phyloP scores from a whole-genome alignment of 92 coral and sea anemone species.

The Palythoa grandiflora region DNA sequence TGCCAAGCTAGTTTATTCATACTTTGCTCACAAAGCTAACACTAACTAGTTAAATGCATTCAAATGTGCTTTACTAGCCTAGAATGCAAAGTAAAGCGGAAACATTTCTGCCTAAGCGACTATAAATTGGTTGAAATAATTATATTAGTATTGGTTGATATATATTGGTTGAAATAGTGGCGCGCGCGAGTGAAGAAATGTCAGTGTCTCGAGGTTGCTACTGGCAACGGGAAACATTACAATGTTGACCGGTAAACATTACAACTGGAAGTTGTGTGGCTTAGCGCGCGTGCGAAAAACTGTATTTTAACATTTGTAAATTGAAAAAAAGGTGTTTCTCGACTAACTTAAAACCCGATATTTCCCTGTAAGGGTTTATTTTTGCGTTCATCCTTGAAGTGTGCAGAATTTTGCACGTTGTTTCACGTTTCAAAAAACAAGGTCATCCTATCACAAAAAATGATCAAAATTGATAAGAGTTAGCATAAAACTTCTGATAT shows the following conservation, averaged over 20 bases:
- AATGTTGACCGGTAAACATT: slow-evolving; percentile 3
- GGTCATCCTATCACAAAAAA: slow-evolving; percentile 3
- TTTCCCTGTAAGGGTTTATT: slow-evolving; percentile 3
- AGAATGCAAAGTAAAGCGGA: no score
- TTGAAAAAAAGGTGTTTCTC: slow-evolving; percentile 2
- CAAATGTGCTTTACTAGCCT: slow-evolving; percentile 12
- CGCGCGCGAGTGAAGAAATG: slow-evolving; percentile 6
- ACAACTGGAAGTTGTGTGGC: slow-evolving; percentile 2
- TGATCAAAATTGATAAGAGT: no score
- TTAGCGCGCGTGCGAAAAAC: slow-evolving; percentile 1
- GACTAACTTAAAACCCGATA: slow-evolving; percentile 2
- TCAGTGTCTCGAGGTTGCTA: slow-evolving; percentile 5
- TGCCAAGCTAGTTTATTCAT: slow-evolving; percentile 12
- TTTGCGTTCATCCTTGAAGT: slow-evolving; percentile 1
- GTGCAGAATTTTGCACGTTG: slow-evolving; percentile 4
- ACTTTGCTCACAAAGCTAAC: slow-evolving; percentile 13
- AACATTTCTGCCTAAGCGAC: no score
- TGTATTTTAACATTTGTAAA: slow-evolving; percentile 1
- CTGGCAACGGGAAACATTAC: slow-evolving; percentile 1
- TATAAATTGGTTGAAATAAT: no score
- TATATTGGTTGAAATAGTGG: not conserved
- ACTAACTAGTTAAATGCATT: slow-evolving; percentile 10
- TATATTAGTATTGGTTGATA: no score
- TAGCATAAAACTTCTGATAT: no score
- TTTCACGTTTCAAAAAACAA: not conserved